Evolutionary conservation across 2,797 vertebrate genomes (phyloP).

Genomic region (Lepus townsendii): DNA sequence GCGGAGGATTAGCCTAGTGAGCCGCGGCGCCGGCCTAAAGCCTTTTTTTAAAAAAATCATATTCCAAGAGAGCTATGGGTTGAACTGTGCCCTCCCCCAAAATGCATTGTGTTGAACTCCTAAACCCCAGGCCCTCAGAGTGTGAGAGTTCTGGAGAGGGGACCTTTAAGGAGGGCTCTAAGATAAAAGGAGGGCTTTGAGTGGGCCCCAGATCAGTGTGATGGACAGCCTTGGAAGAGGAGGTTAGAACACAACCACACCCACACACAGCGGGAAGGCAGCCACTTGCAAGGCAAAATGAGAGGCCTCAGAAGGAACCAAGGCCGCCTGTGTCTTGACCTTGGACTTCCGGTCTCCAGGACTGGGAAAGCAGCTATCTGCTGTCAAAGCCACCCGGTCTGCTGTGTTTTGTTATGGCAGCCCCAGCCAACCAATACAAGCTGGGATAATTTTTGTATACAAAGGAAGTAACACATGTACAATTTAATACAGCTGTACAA

Average conservation of each 20-base stretch:
- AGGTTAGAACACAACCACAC: not conserved
- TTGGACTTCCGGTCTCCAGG: not conserved
- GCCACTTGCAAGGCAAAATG: not conserved
- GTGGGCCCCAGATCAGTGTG: not conserved
- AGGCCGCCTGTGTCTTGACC: not conserved
- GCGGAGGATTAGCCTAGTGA: too few species aligned
- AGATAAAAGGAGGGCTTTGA: not conserved
- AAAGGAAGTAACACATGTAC: constrained; percentile 13
- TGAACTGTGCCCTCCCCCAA: not conserved
- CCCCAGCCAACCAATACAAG: not conserved
- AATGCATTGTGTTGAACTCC: not conserved
- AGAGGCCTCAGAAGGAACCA: not conserved
- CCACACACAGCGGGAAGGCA: not conserved
- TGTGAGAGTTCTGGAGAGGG: not conserved
- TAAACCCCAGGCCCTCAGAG: not conserved
- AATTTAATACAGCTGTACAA: constrained; percentile 16
- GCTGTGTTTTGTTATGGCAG: not conserved
- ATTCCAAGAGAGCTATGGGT: not conserved
- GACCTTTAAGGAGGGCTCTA: constrained; percentile 8
- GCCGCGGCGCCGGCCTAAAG: too few species aligned
- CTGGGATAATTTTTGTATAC: not conserved
- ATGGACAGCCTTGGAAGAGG: not conserved
- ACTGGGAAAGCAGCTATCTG: not conserved
- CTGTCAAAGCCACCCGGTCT: not conserved
- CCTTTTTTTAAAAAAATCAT: not conserved